Base-by-base conservation (phyloP, 2,113 vertebrate genomes). In the Stigmatopora argus region DNA sequence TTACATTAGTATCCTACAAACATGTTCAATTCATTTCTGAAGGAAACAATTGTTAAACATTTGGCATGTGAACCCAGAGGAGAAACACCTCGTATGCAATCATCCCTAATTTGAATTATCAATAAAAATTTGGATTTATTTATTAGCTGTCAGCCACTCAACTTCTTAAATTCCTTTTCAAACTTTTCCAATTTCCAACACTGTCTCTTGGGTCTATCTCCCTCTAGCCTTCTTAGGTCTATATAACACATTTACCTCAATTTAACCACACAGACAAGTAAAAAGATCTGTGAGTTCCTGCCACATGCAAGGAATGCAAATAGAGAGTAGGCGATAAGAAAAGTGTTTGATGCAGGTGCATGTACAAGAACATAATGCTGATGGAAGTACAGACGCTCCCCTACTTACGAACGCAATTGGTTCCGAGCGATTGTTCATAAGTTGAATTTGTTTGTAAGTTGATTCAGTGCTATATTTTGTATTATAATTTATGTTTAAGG, bases 221-320 rank as follows among this genome's bases (percentile, higher is more conserved):
- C 18, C 57, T 60, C n/a, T 10, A 8, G 14, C 18, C 10, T 19
- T 19, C 12, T 61, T 44, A 44, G 44, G n/a, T 46, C 31, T 46
- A 14, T n/a, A 45, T 44, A 64, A 46, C 19, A 35, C 7, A 0
- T 17, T 10, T 17, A 21, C 15, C 21, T 21, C 35, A 17, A 38
- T 58, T 38, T n/a, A 53, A 23, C 55, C 34, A 61, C 15, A 44
- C n/a, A 56, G n/a, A 62, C 51, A 34, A 26, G 52, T 11, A 65
- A 35, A 45, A 3, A 34, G 1, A 71, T 78, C 62, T 75, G 71
- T 64, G 34, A 65, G 70, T 66, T 78, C 61, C 65, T 62, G 77
- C 69, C 74, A 72, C 47, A 64, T 69, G 34, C 23, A 45, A 79
- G 79, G 80, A 84, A 86, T 85, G 80, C 66, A 66, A 57, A 61